Evolutionary conservation across 2,113 vertebrate species (phyloP), one percentile per base, ranked within the genome.

Genomic region (Alethe diademata): DNA sequence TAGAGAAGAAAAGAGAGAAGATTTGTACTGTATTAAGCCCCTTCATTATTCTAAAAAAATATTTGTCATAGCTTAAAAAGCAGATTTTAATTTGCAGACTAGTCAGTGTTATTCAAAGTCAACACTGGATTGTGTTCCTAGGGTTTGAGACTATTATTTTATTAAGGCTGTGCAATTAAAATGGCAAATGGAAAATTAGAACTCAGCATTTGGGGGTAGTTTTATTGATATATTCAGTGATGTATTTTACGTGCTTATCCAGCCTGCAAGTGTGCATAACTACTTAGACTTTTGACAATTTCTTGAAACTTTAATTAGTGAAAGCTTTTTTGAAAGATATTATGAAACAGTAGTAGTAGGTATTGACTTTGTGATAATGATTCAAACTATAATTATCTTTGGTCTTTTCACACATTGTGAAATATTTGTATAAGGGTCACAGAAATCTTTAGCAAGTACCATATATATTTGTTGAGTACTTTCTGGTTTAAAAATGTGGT

Each of bases 141-240:
- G 69, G 14, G 60, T 67, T 95, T 81, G 48, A 95, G 91, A 78
- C 80, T 71, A 79, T 26, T 48, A 42, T 91, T 92, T 95, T 89
- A 93, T 93, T 88, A 86, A 87, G 85, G 60, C 61, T 65, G 5
- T 78, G 36, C 76, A 92, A 88, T 91, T 93, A 87, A 92, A 96
- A 95, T 67, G 67, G 57, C 33, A 86, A 81, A 65, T 92, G 76
- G 60, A 93, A 96, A 96, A 89, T 91, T 35, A 80, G 74, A 85
- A 80, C 58, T 56, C 0, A 0, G 20, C 45, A 11, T 67, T 92
- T 80, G 72, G 40, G 61, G 81, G 38, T 82, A 87, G 48, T 89
- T 95, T 61, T 84, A 56, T 71, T 85, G 66, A 62, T 72, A 35
- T 36, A 71, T 78, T 88, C 53, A 47, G 12, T 76, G 14, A 35